A percentile compares a stretch with the other conserved stretches of the same genome.
These are phyloP conservation scores for Lycopodina hypogea DNA, from an alignment of 37 sponge, comb jelly and placozoan genomes.

Conservation along the genomic window DNA sequence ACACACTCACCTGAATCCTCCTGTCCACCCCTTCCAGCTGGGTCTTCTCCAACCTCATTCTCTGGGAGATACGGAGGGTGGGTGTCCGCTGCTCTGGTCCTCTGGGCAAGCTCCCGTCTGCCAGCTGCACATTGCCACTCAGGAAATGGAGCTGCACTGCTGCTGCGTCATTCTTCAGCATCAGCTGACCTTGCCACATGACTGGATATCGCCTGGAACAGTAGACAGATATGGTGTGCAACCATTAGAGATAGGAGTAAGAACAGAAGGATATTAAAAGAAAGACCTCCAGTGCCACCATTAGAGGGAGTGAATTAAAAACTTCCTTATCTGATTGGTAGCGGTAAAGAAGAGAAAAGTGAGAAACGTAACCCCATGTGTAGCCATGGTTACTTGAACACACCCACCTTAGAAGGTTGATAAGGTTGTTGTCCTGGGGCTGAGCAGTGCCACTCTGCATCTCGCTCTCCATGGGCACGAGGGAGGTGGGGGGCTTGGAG, in stretches of 20 bases:
- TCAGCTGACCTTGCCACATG: conserved; percentile 95
- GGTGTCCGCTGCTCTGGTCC: conserved; percentile 43
- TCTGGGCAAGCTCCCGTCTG: conserved; percentile 76
- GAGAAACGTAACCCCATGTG: too few species aligned
- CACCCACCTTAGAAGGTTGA: conserved; percentile 54
- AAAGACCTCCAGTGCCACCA: neutral
- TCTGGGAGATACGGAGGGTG: conserved; percentile 75
- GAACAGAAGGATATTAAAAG: neutral
- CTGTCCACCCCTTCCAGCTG: conserved; percentile 94
- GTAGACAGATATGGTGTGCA: neutral
- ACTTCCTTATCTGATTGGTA: too few species aligned
- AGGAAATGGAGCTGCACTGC: conserved; percentile 97
- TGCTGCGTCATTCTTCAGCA: conserved; percentile 93
- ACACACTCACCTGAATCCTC: conserved; percentile 85
- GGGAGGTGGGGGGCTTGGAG: neutral
- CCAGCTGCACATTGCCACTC: conserved; percentile 76
- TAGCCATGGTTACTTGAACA: too few species aligned
- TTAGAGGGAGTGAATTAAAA: too few species aligned
- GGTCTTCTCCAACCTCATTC: conserved; percentile 91
- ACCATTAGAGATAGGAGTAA: neutral
- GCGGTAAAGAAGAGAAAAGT: too few species aligned
- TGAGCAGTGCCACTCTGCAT: neutral
- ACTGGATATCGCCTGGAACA: conserved; percentile 78
- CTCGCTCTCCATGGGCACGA: neutral
- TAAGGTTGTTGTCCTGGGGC: conserved; percentile 27